Percentiles rank a stretch among this genome's conserved stretches.
Conservation (phyloP, 64 coral and sea anemone species). For the Dendronephthya gigantea region DNA sequence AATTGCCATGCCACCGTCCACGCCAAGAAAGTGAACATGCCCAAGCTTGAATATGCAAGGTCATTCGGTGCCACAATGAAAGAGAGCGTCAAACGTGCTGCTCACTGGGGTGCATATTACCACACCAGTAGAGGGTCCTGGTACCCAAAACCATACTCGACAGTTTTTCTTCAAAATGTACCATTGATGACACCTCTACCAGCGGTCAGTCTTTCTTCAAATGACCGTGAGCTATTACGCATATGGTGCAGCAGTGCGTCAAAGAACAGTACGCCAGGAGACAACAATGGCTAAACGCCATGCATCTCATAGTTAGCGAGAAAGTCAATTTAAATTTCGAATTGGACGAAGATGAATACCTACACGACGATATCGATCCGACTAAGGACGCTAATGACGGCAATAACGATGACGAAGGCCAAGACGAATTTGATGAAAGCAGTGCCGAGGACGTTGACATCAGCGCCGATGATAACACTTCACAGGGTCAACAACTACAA, state of each 20-base stretch:
- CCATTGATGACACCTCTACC: conserved; percentile 7
- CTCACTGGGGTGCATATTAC: conserved; percentile 35
- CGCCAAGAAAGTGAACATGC: conserved; percentile 35
- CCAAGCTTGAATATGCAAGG: conserved; percentile 24
- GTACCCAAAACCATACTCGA: conserved; percentile 28
- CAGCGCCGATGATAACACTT: conserved; percentile 5
- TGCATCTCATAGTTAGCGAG: conserved; percentile 16
- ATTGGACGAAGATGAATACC: background rate
- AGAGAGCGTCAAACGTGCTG: conserved; percentile 20
- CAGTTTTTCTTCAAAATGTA: conserved; percentile 15
- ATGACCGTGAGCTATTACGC: conserved; percentile 13
- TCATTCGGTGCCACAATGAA: conserved; percentile 39
- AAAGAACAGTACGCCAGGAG: conserved; percentile 37
- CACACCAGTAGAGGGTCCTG: conserved; percentile 31
- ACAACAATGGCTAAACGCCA: conserved; percentile 33
- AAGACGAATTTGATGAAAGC: conserved; percentile 14
- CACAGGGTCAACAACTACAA: conserved; percentile 13
- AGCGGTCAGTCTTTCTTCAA: conserved; percentile 15
- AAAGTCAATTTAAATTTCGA: conserved; percentile 14
- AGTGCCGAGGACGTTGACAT: conserved; percentile 13
- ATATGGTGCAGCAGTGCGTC: conserved; percentile 39
- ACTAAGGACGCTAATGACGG: background rate
- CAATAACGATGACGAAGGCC: conserved; percentile 6
- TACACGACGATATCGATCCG: background rate
- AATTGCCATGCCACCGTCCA: conserved; percentile 39